A percentile compares a stretch with the other conserved stretches of the same genome.
Conservation (phyloP, 2,113 vertebrate species). For the Hoplias malabaricus region DNA sequence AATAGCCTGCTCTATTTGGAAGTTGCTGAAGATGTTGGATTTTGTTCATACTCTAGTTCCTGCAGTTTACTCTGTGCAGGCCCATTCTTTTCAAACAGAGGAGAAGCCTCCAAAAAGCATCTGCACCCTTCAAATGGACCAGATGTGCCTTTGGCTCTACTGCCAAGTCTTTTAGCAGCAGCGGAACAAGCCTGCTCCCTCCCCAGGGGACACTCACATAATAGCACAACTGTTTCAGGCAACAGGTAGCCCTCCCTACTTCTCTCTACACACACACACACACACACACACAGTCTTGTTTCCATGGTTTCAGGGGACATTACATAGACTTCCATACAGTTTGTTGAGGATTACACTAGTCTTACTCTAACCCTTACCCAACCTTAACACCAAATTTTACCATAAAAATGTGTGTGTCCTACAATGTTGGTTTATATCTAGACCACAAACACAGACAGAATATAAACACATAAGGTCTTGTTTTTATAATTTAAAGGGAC, state of each 20-base stretch:
- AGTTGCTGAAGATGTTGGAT: background rate
- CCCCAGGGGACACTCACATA: slow-evolving; percentile 68
- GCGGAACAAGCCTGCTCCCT: slow-evolving; percentile 57
- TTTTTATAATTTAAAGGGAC: too few relatives aligned
- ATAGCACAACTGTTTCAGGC: slow-evolving; percentile 71
- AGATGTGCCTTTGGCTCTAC: slow-evolving; percentile 69
- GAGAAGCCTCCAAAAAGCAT: slow-evolving; percentile 62
- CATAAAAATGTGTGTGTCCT: too few relatives aligned
- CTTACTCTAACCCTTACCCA: too few relatives aligned
- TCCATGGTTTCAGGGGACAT: too few relatives aligned
- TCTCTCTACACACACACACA: slow-evolving; percentile 11
- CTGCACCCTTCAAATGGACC: slow-evolving; percentile 64
- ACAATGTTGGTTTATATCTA: too few relatives aligned
- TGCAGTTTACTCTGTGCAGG: background rate
- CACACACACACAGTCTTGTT: slow-evolving; percentile 8
- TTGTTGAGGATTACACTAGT: too few relatives aligned
- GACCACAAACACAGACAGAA: too few relatives aligned
- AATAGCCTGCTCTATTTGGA: background rate
- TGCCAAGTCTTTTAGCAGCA: slow-evolving; percentile 68
- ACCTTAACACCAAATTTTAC: too few relatives aligned
- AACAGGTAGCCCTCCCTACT: slow-evolving; percentile 71
- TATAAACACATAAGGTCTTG: too few relatives aligned
- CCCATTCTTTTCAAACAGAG: slow-evolving; percentile 10
- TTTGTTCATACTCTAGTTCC: slow-evolving; percentile 7
- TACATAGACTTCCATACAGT: too few relatives aligned